Percentiles rank a stretch among this genome's conserved stretches.
Conservation (phyloP, 2,113 vertebrate genomes). For the Corynorhinus townsendii region DNA sequence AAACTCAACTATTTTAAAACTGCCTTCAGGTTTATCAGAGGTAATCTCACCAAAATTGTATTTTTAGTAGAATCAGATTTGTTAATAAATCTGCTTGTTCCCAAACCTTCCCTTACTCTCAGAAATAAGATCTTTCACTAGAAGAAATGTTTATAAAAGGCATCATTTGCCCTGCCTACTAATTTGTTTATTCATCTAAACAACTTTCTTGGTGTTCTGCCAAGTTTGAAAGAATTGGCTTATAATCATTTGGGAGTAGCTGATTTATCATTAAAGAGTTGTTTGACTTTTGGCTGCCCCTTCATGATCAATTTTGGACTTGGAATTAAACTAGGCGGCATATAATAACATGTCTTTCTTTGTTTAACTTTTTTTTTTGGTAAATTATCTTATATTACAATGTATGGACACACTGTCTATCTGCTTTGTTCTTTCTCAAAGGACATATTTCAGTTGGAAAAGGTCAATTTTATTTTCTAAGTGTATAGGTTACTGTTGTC, state of each 20-base stretch:
- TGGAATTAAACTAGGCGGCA: background rate
- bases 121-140: background rate
- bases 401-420: background rate
- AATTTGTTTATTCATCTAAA: slow-evolving; percentile 8
- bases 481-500: background rate
- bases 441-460: background rate
- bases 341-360: background rate
- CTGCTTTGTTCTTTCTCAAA: background rate
- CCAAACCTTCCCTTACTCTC: background rate
- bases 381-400: background rate
- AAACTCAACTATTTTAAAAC: background rate
- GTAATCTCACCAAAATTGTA: background rate
- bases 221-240: background rate
- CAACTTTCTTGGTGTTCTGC: background rate
- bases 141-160: background rate
- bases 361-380: background rate
- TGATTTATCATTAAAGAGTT: background rate
- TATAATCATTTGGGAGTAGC: background rate
- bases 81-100: background rate
- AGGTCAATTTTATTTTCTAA: background rate
- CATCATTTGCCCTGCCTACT: background rate
- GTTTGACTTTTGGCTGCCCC: background rate
- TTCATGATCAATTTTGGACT: background rate
- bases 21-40: background rate
- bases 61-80: background rate